A percentile compares a stretch with the other conserved stretches of the same genome.
Evolutionary conservation across 2,797 vertebrate species (phyloP).

Genomic region (Poecilia picta): DNA sequence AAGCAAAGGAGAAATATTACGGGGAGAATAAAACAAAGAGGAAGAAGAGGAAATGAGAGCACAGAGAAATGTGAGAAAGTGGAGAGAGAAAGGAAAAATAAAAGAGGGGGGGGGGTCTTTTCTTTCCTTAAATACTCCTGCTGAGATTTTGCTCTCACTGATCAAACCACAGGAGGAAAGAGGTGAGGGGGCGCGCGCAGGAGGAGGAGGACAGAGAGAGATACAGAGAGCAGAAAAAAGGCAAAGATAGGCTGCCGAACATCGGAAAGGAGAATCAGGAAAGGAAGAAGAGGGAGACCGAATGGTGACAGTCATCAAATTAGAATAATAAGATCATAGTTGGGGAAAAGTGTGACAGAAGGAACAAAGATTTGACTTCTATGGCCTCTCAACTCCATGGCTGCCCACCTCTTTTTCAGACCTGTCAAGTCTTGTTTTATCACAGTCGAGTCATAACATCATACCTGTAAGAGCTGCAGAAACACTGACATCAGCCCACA

Average conservation of each 20-base stretch:
- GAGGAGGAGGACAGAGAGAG: slow-evolving; percentile 55
- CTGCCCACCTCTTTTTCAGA: slow-evolving; percentile 22
- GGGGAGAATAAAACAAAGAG: slow-evolving; percentile 43
- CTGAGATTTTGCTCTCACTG: slow-evolving; percentile 63
- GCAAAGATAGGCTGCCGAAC: slow-evolving; percentile 37
- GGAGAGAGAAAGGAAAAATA: slow-evolving; percentile 37
- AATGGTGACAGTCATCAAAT: slow-evolving; percentile 40
- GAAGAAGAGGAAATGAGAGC: slow-evolving; percentile 37
- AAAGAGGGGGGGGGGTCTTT: slow-evolving; percentile 46
- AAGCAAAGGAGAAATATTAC: slow-evolving; percentile 43
- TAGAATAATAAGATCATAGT: slow-evolving; percentile 16
- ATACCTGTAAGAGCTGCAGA: slow-evolving; percentile 48
- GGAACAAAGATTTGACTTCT: slow-evolving; percentile 49
- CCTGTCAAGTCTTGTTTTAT: slow-evolving; percentile 56
- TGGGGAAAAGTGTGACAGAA: slow-evolving; percentile 29
- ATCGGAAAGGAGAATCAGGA: slow-evolving; percentile 27
- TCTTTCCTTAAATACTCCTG: slow-evolving; percentile 72
- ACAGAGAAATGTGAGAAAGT: slow-evolving; percentile 42
- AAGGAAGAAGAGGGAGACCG: slow-evolving; percentile 13
- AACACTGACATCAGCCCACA: slow-evolving; percentile 43
- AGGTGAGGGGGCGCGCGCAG: slow-evolving; percentile 62
- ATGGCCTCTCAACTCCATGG: slow-evolving; percentile 25
- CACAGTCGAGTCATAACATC: slow-evolving; percentile 36
- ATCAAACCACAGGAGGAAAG: slow-evolving; percentile 69
- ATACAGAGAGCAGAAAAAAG: slow-evolving; percentile 48